These are phyloP conservation scores for Drosophila tanythrix DNA, from an alignment of 2,888 invertebrate genomes.

Conservation along the genomic window DNA sequence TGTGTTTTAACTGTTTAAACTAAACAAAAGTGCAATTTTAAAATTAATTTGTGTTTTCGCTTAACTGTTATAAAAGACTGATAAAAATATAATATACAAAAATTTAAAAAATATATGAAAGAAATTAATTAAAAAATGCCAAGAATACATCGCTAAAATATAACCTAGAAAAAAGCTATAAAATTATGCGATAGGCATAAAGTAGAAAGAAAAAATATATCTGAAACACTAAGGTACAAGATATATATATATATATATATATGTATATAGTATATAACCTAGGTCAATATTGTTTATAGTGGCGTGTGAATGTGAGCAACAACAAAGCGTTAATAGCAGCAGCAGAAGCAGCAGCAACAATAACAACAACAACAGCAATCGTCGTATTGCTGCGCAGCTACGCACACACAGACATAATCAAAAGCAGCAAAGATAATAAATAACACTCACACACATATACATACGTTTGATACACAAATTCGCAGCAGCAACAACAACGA, in stretches of 20 bases:
- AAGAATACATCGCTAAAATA: slow-evolving; percentile 25
- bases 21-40: slow-evolving; percentile 70
- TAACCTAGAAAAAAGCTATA: slow-evolving; percentile 28
- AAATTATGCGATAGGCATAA: slow-evolving; percentile 12
- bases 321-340: slow-evolving; percentile 48
- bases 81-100: slow-evolving; percentile 27
- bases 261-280: slow-evolving; percentile 72
- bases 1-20: slow-evolving; percentile 24
- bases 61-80: slow-evolving; percentile 60
- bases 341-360: slow-evolving; percentile 23
- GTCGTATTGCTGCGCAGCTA: slow-evolving; percentile 39
- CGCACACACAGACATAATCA: slow-evolving; percentile 33
- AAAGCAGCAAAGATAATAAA: slow-evolving; percentile 49
- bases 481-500: slow-evolving; percentile 37
- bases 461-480: slow-evolving; percentile 53
- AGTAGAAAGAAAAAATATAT: slow-evolving; percentile 9
- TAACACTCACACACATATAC: slow-evolving; percentile 18
- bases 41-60: slow-evolving; percentile 56
- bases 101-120: slow-evolving; percentile 10
- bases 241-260: slow-evolving; percentile 2
- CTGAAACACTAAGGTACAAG: slow-evolving; percentile 18
- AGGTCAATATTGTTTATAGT: slow-evolving; percentile 85
- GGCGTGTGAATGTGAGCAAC: slow-evolving; percentile 76
- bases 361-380: slow-evolving; percentile 40
- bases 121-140: slow-evolving; percentile 13